Evolutionary conservation across 1,140 invertebrate genomes (phyloP).

Genomic region (Camponotus pennsylvanicus): DNA sequence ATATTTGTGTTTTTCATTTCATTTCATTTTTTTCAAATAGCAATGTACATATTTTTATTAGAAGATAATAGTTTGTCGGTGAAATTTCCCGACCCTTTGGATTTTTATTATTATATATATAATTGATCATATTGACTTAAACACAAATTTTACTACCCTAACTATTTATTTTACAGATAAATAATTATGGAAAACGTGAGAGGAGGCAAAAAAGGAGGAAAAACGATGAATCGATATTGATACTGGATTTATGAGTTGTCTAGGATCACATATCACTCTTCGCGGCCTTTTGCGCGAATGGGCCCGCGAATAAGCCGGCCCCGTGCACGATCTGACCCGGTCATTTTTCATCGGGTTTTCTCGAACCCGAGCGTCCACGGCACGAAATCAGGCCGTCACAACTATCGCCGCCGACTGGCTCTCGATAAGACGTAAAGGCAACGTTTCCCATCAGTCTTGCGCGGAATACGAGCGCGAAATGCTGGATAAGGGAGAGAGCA

Average conservation of each 20-base stretch:
- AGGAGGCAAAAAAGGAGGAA: too few relatives aligned
- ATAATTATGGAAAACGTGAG: background rate
- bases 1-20: too few relatives aligned
- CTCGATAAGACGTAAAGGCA: constrained; percentile 69
- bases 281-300: constrained; percentile 48
- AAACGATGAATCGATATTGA: constrained; percentile 66
- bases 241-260: constrained; percentile 74
- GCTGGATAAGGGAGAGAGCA: background rate
- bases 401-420: constrained; percentile 42
- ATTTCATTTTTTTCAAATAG: too few relatives aligned
- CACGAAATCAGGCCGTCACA: constrained; percentile 63
- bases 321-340: constrained; percentile 54
- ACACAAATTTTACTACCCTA: background rate
- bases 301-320: background rate
- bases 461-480: constrained; percentile 62
- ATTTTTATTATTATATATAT: too few relatives aligned
- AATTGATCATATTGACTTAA: too few relatives aligned
- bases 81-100: too few relatives aligned
- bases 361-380: constrained; percentile 60
- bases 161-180: background rate
- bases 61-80: too few relatives aligned
- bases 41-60: too few relatives aligned
- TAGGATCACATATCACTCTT: constrained; percentile 71
- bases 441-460: constrained; percentile 68
- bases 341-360: constrained; percentile 68